Evolutionary conservation across 2,797 vertebrate species (phyloP), one percentile per base, ranked within the genome.

Genomic region (Mus spretus): DNA sequence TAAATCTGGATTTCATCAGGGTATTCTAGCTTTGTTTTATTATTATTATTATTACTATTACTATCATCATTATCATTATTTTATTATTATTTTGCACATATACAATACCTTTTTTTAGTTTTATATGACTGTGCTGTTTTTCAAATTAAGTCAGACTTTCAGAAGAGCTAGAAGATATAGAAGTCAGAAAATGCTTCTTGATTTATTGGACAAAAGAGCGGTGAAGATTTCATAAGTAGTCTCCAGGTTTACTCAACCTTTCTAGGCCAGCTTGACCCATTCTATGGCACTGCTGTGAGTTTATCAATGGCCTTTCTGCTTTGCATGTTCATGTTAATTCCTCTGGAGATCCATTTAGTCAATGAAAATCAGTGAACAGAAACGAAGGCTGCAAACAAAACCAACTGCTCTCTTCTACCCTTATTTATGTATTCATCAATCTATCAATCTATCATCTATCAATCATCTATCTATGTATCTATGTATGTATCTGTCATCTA

Each of bases 101-200:
- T 20, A 22, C 1, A 88, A 15, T n/a, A 34, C 22, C 12, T 89
- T 67, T 82, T 70, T 47, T 10, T n/a, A 61, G 34, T 6, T 89
- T 97, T 80, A 37, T 82, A 50, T 93, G 40, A 86, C n/a, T 84
- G 7, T 37, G n/a, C 11, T 90, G 9, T 83, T 93, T 96, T 96
- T 91, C 83, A 94, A 91, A 86, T 89, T 59, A 93, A 97, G 34
- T 47, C 50, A 67, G 53, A 90, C 37, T 67, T 93, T 91, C 55
- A 93, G 77, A 34, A 50, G 72, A 81, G 3, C 85, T 55, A 50
- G 74, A 83, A 67, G 75, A 67, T 61, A 80, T 40, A 53, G 53
- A 94, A 74, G 7, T 97, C 63, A 91, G 82, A 90, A 96, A 92
- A 89, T 53, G 44, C 11, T 59, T 77, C 15, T n/a, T 92, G 84